Evolutionary conservation across 1,140 invertebrate species (phyloP).

Genomic region (Lycorma delicatula): DNA sequence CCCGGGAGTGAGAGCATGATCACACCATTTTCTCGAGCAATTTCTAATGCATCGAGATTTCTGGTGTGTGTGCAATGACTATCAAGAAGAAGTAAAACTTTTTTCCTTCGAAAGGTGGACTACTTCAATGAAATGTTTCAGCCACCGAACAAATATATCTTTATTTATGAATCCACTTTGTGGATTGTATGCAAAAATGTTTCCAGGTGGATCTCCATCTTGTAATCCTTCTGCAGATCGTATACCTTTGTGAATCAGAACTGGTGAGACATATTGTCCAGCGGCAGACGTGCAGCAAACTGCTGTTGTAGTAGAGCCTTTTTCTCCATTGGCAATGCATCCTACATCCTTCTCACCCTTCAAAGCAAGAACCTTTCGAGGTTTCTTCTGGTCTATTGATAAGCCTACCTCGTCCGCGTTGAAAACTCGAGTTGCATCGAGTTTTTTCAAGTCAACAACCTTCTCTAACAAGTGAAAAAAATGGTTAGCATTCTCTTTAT

Average conservation of each 20-base stretch:
- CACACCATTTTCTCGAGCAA: too few relatives aligned
- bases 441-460: constrained; percentile 28
- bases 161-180: constrained; percentile 34
- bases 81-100: too few relatives aligned
- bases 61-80: too few relatives aligned
- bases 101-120: too few relatives aligned
- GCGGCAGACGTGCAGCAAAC: constrained; percentile 32
- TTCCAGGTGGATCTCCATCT: constrained; percentile 25
- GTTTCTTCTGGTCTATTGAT: constrained; percentile 30
- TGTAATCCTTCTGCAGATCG: not conserved
- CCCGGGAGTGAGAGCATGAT: too few relatives aligned
- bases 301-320: constrained; percentile 37
- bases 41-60: too few relatives aligned
- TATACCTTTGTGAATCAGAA: constrained; percentile 33
- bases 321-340: constrained; percentile 37
- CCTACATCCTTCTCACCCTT: constrained; percentile 39
- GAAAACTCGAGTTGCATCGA: constrained; percentile 34
- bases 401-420: constrained; percentile 37
- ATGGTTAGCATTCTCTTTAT: constrained; percentile 29
- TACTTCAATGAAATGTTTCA: constrained; percentile 33
- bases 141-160: constrained; percentile 32
- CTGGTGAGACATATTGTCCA: constrained; percentile 33
- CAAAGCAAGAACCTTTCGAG: constrained; percentile 29
- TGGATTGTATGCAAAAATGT: constrained; percentile 29
- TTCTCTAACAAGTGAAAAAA: constrained; percentile 31